These are phyloP conservation scores for Decapterus maruadsi DNA, from an alignment of 2,797 vertebrate species.

Conservation along the genomic window DNA sequence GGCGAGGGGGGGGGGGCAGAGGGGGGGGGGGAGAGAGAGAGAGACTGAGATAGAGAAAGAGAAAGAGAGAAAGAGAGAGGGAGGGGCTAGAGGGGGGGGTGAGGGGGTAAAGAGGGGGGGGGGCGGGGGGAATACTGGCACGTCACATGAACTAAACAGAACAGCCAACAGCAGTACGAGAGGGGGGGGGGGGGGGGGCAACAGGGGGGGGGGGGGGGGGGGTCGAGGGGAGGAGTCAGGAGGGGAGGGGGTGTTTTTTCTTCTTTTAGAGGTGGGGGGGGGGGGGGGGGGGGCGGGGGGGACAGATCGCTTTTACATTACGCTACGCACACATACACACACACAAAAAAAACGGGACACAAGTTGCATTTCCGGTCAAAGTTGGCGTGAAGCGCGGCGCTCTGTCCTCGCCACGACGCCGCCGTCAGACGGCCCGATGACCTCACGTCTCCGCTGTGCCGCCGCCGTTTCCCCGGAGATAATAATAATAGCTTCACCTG, in stretches of 20 bases:
- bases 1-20: background rate
- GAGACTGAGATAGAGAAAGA: constrained; percentile 48
- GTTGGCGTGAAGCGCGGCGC: constrained; percentile 68
- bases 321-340: constrained; percentile 89
- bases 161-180: constrained; percentile 85
- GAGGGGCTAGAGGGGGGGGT: constrained; percentile 40
- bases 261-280: constrained; percentile 5
- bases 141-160: constrained; percentile 84
- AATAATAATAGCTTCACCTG: background rate
- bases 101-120: constrained; percentile 28
- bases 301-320: constrained; percentile 88
- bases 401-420: constrained; percentile 35
- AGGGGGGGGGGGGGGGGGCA: constrained; percentile 41
- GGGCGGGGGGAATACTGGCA: constrained; percentile 75
- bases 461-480: background rate
- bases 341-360: constrained; percentile 89
- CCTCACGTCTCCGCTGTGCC: background rate
- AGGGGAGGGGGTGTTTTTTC: background rate
- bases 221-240: constrained; percentile 34
- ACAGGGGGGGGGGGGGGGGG: constrained; percentile 17
- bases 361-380: constrained; percentile 89
- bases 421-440: too few relatives aligned
- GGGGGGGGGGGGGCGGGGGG: constrained; percentile 47
- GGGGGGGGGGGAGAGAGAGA: constrained; percentile 42
- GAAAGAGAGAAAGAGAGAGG: constrained; percentile 7